These are phyloP conservation scores for Microhierax caerulescens DNA, from an alignment of 2,797 vertebrate species.

Conservation along the genomic window DNA sequence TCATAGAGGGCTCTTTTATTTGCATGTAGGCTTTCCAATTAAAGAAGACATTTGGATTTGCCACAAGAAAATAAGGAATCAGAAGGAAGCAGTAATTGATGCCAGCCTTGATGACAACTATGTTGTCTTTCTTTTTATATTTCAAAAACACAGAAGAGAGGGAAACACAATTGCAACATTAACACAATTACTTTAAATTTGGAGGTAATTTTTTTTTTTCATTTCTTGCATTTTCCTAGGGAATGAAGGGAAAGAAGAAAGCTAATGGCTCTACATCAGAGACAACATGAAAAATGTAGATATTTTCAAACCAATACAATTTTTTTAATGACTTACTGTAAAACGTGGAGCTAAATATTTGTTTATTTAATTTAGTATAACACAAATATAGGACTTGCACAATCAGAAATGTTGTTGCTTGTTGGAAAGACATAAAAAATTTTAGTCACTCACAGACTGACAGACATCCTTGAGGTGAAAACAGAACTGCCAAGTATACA, in stretches of 20 bases:
- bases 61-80: not conserved
- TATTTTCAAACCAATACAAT: not conserved
- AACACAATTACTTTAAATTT: not conserved
- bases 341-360: not conserved
- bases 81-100: not conserved
- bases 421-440: not conserved
- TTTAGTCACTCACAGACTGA: not conserved
- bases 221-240: not conserved
- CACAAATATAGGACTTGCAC: not conserved
- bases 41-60: not conserved
- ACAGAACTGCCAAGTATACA: not conserved
- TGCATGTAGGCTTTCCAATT: not conserved
- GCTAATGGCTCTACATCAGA: not conserved
- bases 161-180: fast-evolving
- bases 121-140: not conserved
- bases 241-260: not conserved
- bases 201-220: not conserved
- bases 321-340: not conserved
- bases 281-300: not conserved
- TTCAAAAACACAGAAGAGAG: not conserved
- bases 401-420: not conserved
- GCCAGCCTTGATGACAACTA: not conserved
- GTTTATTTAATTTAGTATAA: not conserved
- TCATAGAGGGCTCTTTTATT: not conserved
- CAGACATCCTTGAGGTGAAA: not conserved